These are phyloP conservation scores for Hirudinaria manillensis DNA, from an alignment of 2,888 invertebrate species.

Conservation along the genomic window DNA sequence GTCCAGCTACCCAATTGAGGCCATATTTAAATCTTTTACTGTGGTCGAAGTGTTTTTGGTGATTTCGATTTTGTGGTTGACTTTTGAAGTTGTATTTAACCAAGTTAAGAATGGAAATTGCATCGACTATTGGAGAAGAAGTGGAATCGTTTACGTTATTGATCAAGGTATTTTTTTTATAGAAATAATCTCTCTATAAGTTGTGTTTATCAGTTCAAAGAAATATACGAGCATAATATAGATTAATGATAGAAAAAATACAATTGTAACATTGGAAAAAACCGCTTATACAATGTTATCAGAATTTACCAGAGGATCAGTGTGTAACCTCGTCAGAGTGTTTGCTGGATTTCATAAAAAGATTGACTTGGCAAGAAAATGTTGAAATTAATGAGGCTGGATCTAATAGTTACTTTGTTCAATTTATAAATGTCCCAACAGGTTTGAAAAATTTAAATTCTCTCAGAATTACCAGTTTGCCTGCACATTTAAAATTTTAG, in stretches of 20 bases:
- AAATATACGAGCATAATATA: too few species aligned
- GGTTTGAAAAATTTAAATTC: not conserved
- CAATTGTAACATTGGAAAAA: not conserved
- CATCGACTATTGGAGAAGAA: conserved; percentile 12
- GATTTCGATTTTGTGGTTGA: too few species aligned
- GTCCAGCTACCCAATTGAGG: too few species aligned
- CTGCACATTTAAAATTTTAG: not conserved
- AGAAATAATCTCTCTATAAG: too few species aligned
- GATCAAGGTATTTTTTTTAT: not conserved
- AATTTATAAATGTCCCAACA: not conserved
- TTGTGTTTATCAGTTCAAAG: too few species aligned
- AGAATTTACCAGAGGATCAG: conserved; percentile 1
- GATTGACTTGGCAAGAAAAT: conserved; percentile 10
- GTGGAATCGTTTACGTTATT: not conserved
- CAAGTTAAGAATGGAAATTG: not conserved
- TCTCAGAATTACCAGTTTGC: not conserved
- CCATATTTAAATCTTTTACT: too few species aligned
- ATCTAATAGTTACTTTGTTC: not conserved
- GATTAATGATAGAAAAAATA: not conserved
- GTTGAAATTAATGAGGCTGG: conserved; percentile 2
- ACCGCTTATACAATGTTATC: not conserved
- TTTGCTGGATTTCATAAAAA: not conserved
- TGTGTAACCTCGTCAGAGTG: not conserved
- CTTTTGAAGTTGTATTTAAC: too few species aligned
- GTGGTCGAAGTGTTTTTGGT: too few species aligned